Conservation (phyloP, 2,113 vertebrate genomes). For the Seriola aureovittata region DNA sequence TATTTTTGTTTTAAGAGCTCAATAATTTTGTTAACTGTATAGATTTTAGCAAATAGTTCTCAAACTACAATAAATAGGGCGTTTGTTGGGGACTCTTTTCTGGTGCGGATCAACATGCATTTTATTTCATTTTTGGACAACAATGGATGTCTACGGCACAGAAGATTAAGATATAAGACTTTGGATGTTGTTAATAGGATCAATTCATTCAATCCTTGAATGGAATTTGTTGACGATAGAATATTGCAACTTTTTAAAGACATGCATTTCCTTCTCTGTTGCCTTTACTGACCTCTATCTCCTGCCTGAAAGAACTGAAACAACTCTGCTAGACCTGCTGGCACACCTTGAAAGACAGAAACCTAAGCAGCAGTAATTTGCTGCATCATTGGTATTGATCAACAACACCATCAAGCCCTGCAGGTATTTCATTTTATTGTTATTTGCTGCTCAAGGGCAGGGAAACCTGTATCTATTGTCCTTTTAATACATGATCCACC, state of each 20-base stretch:
- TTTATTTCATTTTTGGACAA: no score
- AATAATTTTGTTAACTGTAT: no score
- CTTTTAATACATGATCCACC: conserved; percentile 15
- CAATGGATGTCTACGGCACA: no score
- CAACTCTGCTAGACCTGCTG: neutral
- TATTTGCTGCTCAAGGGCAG: neutral
- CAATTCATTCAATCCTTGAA: neutral
- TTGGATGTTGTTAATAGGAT: no score
- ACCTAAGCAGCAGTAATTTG: neutral
- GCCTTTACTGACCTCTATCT: neutral
- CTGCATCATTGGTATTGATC: conserved; percentile 29
- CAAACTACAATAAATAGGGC: no score
- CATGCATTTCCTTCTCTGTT: neutral
- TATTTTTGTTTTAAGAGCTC: no score
- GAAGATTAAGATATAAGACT: no score
- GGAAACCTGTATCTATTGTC: neutral
- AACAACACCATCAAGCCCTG: conserved; percentile 14
- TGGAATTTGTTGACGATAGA: neutral
- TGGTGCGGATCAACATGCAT: no score
- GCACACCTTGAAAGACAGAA: conserved; percentile 17
- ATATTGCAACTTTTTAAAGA: neutral
- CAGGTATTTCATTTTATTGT: neutral
- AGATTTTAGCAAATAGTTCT: no score
- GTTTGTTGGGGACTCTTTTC: no score
- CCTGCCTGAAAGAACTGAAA: neutral